phyloP scores from a whole-genome alignment of 2,888 invertebrate genomes.

The Lampropteryx suffumata region DNA sequence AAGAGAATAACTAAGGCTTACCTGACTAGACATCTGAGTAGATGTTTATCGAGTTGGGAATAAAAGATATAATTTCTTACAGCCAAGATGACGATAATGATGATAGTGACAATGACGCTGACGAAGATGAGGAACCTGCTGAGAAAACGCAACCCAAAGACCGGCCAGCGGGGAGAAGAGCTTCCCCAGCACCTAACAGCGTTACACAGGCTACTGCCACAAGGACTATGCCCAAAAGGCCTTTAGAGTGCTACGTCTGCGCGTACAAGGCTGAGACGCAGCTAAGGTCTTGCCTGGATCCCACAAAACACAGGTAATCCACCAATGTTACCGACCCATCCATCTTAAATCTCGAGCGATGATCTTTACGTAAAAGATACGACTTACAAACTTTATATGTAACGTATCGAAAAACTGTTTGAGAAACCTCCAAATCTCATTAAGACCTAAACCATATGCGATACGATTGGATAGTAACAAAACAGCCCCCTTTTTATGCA shows the following conservation, averaged over 20 bases:
- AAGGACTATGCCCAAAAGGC: conserved; percentile 54
- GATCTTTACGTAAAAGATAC: too few species aligned
- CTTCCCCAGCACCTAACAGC: conserved; percentile 31
- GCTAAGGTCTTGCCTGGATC: conserved; percentile 66
- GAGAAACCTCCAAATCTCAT: too few species aligned
- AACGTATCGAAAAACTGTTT: too few species aligned
- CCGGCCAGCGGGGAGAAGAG: conserved; percentile 34
- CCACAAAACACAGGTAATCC: conserved; percentile 69
- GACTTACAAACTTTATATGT: too few species aligned
- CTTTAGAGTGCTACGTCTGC: conserved; percentile 72
- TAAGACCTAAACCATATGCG: too few species aligned
- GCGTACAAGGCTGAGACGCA: conserved; percentile 65
- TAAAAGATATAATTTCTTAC: background rate
- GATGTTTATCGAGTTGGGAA: too few species aligned
- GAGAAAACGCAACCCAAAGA: conserved; percentile 32
- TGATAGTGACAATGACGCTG: conserved; percentile 58
- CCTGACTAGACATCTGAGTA: too few species aligned
- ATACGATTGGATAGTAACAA: too few species aligned
- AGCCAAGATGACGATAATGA: conserved; percentile 38
- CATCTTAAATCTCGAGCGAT: too few species aligned
- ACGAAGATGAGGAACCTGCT: conserved; percentile 49
- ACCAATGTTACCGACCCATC: too few species aligned
- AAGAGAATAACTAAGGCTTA: too few species aligned
- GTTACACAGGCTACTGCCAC: conserved; percentile 39
- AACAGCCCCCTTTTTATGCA: too few species aligned